Percentiles rank a stretch among this genome's conserved stretches.
These are phyloP conservation scores for Pungitius pungitius DNA, from an alignment of 2,113 vertebrate species.

Conservation along the genomic window DNA sequence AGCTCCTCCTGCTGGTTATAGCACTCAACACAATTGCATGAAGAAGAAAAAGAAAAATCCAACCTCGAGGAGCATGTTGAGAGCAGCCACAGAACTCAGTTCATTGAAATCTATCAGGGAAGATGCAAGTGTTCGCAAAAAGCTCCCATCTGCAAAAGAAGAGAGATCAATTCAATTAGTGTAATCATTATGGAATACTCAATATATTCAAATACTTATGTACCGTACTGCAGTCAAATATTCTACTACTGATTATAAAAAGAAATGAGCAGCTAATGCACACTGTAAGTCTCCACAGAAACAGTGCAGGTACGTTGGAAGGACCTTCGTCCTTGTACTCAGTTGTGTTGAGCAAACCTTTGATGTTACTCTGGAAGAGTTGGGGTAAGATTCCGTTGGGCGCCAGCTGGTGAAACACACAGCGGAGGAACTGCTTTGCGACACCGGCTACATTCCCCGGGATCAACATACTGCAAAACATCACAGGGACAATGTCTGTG, in stretches of 20 bases:
- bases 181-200: background rate
- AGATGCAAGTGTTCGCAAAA: constrained; percentile 90
- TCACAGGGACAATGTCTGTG: constrained; percentile 30
- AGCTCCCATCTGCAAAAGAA: constrained; percentile 89
- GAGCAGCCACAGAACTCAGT: constrained; percentile 93
- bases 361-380: constrained; percentile 98
- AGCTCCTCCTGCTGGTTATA: constrained; percentile 78
- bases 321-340: background rate
- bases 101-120: constrained; percentile 98
- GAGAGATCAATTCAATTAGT: background rate
- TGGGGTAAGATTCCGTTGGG: constrained; percentile 98
- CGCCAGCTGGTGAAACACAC: constrained; percentile 95
- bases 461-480: constrained; percentile 89
- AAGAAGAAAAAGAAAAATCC: constrained; percentile 8
- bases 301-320: background rate
- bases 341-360: constrained; percentile 83
- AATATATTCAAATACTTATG: background rate
- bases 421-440: constrained; percentile 98
- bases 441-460: constrained; percentile 97
- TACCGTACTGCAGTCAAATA: background rate
- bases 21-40: background rate
- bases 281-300: background rate
- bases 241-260: background rate
- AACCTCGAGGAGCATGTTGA: constrained; percentile 97
- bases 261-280: background rate